A percentile compares a stretch with the other conserved stretches of the same genome.
Conservation (phyloP, 2,113 vertebrate genomes). For the Haemorhous mexicanus region DNA sequence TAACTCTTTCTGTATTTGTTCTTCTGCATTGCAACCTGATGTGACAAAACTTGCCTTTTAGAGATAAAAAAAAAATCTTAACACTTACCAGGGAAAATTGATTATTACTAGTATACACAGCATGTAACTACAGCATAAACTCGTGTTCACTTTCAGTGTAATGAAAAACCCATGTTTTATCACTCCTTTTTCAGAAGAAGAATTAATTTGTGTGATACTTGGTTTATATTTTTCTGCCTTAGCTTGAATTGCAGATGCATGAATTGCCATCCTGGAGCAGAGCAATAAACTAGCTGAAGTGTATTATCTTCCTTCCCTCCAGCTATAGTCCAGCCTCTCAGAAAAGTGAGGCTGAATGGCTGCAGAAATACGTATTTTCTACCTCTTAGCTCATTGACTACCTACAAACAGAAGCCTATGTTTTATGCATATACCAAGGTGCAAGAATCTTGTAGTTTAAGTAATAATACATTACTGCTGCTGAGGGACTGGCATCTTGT, state of each 20-base stretch:
- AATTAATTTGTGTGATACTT: background rate
- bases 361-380: background rate
- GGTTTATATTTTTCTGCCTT: background rate
- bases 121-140: background rate
- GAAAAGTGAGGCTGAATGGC: background rate
- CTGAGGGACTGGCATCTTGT: background rate
- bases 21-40: background rate
- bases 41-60: background rate
- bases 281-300: background rate
- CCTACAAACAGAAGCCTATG: background rate
- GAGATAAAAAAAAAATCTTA: background rate
- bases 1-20: conserved; percentile 10
- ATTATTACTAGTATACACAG: background rate
- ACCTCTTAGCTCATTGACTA: background rate
- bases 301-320: background rate
- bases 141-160: background rate
- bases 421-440: background rate
- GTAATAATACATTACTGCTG: background rate
- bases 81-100: background rate
- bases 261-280: background rate
- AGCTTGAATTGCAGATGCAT: background rate
- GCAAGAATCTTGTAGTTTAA: background rate
- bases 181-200: background rate
- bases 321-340: background rate
- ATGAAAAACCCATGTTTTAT: background rate